Base-by-base conservation (phyloP, 2,113 vertebrate genomes). In the Turnix velox region DNA sequence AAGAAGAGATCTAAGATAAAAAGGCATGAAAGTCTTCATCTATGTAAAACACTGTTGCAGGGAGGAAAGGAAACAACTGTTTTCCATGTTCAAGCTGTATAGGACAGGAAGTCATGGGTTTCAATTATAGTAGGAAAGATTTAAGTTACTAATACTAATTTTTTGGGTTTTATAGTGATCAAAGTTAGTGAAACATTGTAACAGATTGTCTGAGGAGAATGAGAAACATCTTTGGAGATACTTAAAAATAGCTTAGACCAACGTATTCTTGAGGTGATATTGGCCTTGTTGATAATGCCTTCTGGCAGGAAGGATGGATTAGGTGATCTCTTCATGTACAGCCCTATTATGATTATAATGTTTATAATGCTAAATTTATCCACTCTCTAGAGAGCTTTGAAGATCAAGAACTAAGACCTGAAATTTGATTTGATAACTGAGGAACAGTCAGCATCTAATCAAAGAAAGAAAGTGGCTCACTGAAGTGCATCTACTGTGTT, bases 231-330 rank as follows among this genome's bases (percentile, higher is more conserved):
- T 90, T 92, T 73, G 55, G 79, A 94, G 23, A 80, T 66, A 83
- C 31, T 78, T 78, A 75, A 95, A 93, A 92, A 92, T 92, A 96
- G 5, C 37, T 63, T 63, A 8, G 51, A 81, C 73, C 46, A 67
- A 66, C 86, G 84, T 63, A 78, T 84, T 78, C 57, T 43, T 75
- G 59, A 92, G 61, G 48, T 93, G 77, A 87, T 89, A 72, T 6
- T 72, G 68, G n/a, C 69, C 77, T 89, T 91, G 91, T 87, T 94
- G 91, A 72, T 87, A 91, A 87, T 87, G 84, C 52, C 66, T 95
- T 87, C 77, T 91, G 87, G 81, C 89, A 92, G 31, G 37, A 87
- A 87, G 80, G 74, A 87, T 71, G 61, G 84, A 87, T 93, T 94
- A 95, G 77, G 78, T 87, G 86, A 59, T 94, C 35, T 84, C 43